Base-by-base conservation (phyloP, 2,888 invertebrate genomes). In the Eurois occulta region DNA sequence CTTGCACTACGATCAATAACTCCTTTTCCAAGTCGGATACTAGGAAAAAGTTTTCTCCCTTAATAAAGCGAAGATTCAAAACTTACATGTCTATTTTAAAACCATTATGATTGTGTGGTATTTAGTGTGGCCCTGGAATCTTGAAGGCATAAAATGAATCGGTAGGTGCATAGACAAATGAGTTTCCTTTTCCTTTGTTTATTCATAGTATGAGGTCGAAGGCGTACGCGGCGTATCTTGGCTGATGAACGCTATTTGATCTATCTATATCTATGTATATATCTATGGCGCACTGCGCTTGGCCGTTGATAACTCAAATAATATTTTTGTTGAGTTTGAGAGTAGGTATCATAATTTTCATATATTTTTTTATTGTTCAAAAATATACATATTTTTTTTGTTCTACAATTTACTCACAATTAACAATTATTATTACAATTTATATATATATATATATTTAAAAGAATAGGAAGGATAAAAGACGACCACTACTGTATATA, bases 161-260 rank as follows among this genome's bases (percentile, higher is more conserved):
- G 11, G 21, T 65, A 70, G 69, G 66, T 72, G 65, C 32, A n/a
- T 75, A 75, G 46, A 48, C 72, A 58, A 78, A 80, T 66, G 69
- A 43, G 52, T 70, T 77, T 83, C 83, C 79, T 66, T 79, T 80
- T 69, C 78, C 78, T 83, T 70, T 83, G 52, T 83, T 66, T 69
- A 52, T 69, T 69, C 64, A 4, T 6, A 69, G 77, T 38, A 69
- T 28, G 24, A 69, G 70, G 41, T 35, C 67, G 48, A 64, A 32
- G 35, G 18, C n/a, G n/a, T 46, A 48, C n/a, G 28, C 32, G 38
- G 13, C 18, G 46, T 18, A 32, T 67, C 58, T 32, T 71, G 24
- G 16, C 21, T 46, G 46, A 32, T 43, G 24, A 78, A 76, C 21
- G 10, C 48, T 0, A 32, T 21, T 70, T 48, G 13, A 38, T n/a